phyloP scores from a whole-genome alignment of 1,140 invertebrate genomes.

The Belonocnema kinseyi region DNA sequence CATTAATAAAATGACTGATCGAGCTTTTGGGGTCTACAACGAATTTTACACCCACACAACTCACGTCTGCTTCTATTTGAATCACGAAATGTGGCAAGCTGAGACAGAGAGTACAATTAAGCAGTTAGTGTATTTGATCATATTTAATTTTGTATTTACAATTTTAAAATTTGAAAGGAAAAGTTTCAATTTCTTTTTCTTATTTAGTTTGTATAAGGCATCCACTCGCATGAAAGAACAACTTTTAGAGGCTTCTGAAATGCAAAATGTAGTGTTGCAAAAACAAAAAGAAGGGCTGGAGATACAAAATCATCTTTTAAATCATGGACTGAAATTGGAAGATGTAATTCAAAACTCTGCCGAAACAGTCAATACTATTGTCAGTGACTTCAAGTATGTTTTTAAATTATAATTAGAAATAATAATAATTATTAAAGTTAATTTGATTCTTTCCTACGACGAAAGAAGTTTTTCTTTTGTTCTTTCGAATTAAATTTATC shows the following conservation, averaged over 20 bases:
- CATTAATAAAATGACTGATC: constrained; percentile 77
- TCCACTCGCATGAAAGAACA: constrained; percentile 75
- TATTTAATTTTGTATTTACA: constrained; percentile 37
- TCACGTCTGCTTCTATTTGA: constrained; percentile 82
- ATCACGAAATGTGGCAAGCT: constrained; percentile 81
- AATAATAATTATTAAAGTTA: too few species aligned
- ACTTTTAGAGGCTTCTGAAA: constrained; percentile 76
- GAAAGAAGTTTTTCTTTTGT: too few species aligned
- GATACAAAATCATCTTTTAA: constrained; percentile 64
- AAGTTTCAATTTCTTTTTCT: constrained; percentile 48
- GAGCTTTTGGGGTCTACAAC: constrained; percentile 79
- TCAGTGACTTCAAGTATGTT: constrained; percentile 75
- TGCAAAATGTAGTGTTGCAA: constrained; percentile 77
- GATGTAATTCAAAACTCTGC: constrained; percentile 62
- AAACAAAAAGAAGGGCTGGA: constrained; percentile 68
- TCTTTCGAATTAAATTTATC: constrained; percentile 21
- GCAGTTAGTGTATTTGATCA: constrained; percentile 61
- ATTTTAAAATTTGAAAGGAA: background rate
- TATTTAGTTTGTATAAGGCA: constrained; percentile 71
- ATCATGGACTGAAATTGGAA: constrained; percentile 64
- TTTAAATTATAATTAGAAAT: background rate
- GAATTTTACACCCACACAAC: constrained; percentile 84
- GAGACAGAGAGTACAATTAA: constrained; percentile 78
- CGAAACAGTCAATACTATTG: constrained; percentile 72
- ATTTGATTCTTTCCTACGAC: background rate